Conservation (phyloP, 2,797 vertebrate genomes). For the Nannoperca obscura region DNA sequence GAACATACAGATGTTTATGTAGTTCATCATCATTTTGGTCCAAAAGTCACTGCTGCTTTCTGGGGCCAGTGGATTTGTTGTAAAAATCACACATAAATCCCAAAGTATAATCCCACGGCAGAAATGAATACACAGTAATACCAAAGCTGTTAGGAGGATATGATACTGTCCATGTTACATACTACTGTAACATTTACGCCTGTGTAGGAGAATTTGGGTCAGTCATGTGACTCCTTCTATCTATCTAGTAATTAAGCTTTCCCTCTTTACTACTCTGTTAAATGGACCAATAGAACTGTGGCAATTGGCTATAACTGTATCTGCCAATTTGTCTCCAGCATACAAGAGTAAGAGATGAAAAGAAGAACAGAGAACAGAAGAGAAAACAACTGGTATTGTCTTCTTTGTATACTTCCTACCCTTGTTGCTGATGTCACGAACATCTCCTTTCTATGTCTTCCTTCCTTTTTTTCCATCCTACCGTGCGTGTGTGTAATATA, state of each 20-base stretch:
- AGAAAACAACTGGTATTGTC: background rate
- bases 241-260: conserved; percentile 27
- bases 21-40: background rate
- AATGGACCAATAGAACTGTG: conserved; percentile 25
- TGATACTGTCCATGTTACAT: conserved; percentile 14
- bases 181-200: conserved; percentile 12
- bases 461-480: background rate
- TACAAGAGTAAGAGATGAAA: background rate
- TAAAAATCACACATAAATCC: conserved; percentile 21
- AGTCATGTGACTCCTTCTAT: conserved; percentile 36
- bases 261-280: conserved; percentile 12
- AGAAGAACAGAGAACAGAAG: background rate
- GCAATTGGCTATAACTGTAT: background rate
- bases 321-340: background rate
- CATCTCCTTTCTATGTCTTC: background rate
- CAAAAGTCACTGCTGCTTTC: background rate
- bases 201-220: conserved; percentile 27
- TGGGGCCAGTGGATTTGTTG: conserved; percentile 2
- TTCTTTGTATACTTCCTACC: background rate
- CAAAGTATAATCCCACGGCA: conserved; percentile 19
- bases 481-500: background rate
- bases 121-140: conserved; percentile 10
- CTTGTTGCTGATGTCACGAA: background rate
- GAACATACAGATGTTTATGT: background rate
- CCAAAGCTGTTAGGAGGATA: conserved; percentile 15